phyloP scores from a whole-genome alignment of 2,797 vertebrate genomes.

The Apogon hyalosoma region DNA sequence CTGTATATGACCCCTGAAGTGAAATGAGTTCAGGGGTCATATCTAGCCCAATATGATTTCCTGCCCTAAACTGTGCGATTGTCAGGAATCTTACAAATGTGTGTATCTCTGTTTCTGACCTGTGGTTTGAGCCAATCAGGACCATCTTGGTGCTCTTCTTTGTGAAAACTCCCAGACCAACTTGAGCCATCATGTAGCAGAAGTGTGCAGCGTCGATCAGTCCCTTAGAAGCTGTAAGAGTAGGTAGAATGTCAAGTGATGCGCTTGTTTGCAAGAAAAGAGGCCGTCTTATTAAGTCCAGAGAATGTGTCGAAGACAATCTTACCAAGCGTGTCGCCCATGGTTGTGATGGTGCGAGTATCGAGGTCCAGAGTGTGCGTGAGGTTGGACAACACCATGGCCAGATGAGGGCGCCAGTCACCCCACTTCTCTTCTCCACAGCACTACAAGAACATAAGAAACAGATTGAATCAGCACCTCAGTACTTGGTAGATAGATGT shows the following conservation, averaged over 20 bases:
- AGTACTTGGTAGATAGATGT: neutral
- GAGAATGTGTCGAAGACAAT: neutral
- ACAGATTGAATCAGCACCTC: neutral
- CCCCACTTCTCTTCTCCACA: slow-evolving; percentile 99
- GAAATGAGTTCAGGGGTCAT: too few relatives aligned
- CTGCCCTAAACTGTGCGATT: neutral
- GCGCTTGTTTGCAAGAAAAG: neutral
- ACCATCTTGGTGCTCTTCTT: slow-evolving; percentile 96
- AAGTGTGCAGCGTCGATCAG: slow-evolving; percentile 95
- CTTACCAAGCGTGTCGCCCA: slow-evolving; percentile 98
- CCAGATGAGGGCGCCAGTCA: slow-evolving; percentile 97
- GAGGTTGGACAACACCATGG: slow-evolving; percentile 97
- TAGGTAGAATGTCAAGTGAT: neutral
- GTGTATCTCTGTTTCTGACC: slow-evolving; percentile 77
- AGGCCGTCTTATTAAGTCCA: neutral
- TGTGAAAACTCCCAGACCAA: slow-evolving; percentile 92
- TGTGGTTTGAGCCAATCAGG: slow-evolving; percentile 94
- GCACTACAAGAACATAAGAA: slow-evolving; percentile 79
- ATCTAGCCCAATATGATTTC: too few relatives aligned
- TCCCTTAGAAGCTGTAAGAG: slow-evolving; percentile 89
- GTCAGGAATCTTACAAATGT: neutral
- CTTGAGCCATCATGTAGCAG: slow-evolving; percentile 98
- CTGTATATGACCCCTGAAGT: too few relatives aligned
- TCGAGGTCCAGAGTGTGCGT: slow-evolving; percentile 92
- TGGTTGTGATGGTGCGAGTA: slow-evolving; percentile 92